phyloP scores from a whole-genome alignment of 2,888 invertebrate species.

The Pedicia rivosa region DNA sequence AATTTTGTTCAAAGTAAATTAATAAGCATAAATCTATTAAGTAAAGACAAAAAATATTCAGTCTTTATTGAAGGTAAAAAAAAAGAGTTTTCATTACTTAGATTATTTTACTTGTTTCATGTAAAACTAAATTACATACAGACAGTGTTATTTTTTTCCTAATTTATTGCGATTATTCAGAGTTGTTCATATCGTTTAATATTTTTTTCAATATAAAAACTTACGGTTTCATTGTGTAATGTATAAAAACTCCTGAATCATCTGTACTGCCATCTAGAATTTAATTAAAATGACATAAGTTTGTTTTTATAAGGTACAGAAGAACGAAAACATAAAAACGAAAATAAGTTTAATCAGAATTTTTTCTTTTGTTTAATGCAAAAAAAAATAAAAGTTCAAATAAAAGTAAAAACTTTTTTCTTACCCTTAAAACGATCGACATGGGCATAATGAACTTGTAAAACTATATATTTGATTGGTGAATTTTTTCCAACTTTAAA shows the following conservation, averaged over 20 bases:
- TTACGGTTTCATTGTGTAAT: constrained; percentile 59
- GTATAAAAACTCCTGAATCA: constrained; percentile 67
- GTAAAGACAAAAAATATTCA: too few relatives aligned
- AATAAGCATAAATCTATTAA: too few relatives aligned
- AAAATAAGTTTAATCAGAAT: not conserved
- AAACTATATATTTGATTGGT: constrained; percentile 70
- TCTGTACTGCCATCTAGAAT: constrained; percentile 59
- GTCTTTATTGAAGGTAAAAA: too few relatives aligned
- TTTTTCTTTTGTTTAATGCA: not conserved
- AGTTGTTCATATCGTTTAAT: constrained; percentile 1
- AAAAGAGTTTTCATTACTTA: too few relatives aligned
- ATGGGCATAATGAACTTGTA: constrained; percentile 82
- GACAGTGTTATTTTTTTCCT: not conserved
- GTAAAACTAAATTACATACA: too few relatives aligned
- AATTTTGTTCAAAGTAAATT: too few relatives aligned
- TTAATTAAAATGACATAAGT: constrained; percentile 17
- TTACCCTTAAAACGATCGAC: constrained; percentile 43
- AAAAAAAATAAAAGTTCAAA: not conserved
- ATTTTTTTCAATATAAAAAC: constrained; percentile 19
- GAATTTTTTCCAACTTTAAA: constrained; percentile 80
- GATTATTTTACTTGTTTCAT: too few relatives aligned
- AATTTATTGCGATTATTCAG: not conserved
- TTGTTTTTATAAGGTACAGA: not conserved
- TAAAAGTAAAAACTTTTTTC: constrained; percentile 7
- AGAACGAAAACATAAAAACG: not conserved